phyloP scores from a whole-genome alignment of 2,888 invertebrate genomes.

The Caenorhabditis sinica region DNA sequence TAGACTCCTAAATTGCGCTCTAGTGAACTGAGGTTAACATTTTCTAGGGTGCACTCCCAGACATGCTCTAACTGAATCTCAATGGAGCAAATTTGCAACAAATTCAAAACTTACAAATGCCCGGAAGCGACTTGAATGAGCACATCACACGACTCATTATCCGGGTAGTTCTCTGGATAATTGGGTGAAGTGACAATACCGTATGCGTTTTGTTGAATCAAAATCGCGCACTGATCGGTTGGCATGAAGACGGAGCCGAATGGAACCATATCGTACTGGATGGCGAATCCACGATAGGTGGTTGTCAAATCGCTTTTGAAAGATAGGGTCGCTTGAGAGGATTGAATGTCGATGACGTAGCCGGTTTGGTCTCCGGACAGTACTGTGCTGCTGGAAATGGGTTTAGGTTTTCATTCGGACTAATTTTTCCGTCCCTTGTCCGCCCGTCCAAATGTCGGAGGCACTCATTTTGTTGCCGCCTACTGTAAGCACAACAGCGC shows the following conservation, averaged over 20 bases:
- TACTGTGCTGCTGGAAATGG: slow-evolving; percentile 21
- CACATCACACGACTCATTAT: slow-evolving; percentile 63
- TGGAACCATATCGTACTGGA: slow-evolving; percentile 60
- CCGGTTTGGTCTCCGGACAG: slow-evolving; percentile 57
- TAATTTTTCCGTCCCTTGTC: too few species aligned
- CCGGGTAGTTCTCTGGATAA: slow-evolving; percentile 70
- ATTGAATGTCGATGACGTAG: slow-evolving; percentile 16
- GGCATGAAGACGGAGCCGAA: slow-evolving; percentile 36
- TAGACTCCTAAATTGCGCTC: too few species aligned
- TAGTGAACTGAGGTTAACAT: too few species aligned
- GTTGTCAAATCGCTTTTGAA: slow-evolving; percentile 67
- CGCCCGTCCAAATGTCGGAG: too few species aligned
- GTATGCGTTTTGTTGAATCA: slow-evolving; percentile 31
- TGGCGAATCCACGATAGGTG: slow-evolving; percentile 66
- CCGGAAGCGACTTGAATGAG: slow-evolving; percentile 30
- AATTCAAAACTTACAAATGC: slow-evolving; percentile 45
- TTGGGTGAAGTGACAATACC: slow-evolving; percentile 71
- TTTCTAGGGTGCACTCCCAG: too few species aligned
- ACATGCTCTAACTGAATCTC: neutral
- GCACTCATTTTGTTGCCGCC: too few species aligned
- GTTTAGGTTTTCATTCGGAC: neutral
- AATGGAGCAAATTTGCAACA: too few species aligned
- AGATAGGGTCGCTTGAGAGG: slow-evolving; percentile 45
- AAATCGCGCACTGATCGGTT: slow-evolving; percentile 53
- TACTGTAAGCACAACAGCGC: too few species aligned